Evolutionary conservation across 2,797 vertebrate species (phyloP).

Genomic region (Basileuterus tristriatus): DNA sequence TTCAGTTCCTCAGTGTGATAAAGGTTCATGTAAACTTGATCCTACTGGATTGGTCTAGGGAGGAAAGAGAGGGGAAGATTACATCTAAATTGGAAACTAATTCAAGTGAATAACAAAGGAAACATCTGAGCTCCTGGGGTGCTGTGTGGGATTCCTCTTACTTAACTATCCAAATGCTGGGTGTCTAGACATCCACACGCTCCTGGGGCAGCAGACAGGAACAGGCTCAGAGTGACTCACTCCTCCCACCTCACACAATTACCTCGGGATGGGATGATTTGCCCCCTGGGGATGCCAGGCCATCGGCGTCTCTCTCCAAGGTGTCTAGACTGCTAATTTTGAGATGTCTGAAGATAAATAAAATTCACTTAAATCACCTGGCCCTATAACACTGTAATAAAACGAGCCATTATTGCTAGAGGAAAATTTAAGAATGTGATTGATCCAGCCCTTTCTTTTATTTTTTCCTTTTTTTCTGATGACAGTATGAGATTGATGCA

Average conservation of each 20-base stretch:
- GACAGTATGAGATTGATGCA: background rate
- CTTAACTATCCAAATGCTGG: background rate
- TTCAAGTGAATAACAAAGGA: background rate
- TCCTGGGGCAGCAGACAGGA: background rate
- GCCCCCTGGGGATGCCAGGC: background rate
- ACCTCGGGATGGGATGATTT: background rate
- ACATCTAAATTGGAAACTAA: background rate
- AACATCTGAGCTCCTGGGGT: background rate
- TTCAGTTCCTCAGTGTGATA: background rate
- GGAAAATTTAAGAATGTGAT: background rate
- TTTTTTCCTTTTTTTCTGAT: background rate
- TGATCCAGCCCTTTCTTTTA: background rate
- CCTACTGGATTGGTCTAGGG: background rate
- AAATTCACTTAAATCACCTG: background rate
- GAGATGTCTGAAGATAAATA: slow-evolving; percentile 29
- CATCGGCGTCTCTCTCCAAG: background rate
- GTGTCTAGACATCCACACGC: background rate
- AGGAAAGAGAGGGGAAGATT: background rate
- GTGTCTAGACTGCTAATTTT: slow-evolving; percentile 22
- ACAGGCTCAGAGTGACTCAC: background rate
- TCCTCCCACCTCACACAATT: background rate
- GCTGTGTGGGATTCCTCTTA: background rate
- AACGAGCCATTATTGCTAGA: background rate
- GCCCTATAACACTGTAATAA: background rate
- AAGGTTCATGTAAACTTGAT: background rate